A percentile compares a stretch with the other conserved stretches of the same genome.
Evolutionary conservation across 30 jellyfish, hydroid and myxozoan species (phyloP).

Genomic region (Mastigias papua): DNA sequence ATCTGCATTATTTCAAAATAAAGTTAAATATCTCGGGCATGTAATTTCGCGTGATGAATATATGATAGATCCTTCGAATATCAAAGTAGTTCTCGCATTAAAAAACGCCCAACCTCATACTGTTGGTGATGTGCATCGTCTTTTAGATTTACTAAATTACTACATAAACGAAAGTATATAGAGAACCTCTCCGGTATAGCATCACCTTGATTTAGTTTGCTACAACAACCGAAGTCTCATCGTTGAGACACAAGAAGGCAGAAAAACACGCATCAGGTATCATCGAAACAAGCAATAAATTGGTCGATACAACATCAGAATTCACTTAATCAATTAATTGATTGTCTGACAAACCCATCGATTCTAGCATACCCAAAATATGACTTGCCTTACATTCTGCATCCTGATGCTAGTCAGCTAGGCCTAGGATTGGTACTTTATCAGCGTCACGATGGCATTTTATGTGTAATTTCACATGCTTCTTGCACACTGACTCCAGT

Average conservation of each 20-base stretch:
- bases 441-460: constrained; percentile 3
- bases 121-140: constrained; percentile 44
- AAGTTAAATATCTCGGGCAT: constrained; percentile 23
- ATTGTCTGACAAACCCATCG: constrained; percentile 20
- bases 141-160: constrained; percentile 35
- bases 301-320: background rate
- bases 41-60: constrained; percentile 14
- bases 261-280: background rate
- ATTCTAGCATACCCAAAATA: constrained; percentile 28
- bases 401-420: constrained; percentile 42
- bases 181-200: constrained; percentile 56
- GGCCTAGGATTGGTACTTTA: constrained; percentile 61
- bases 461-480: constrained; percentile 39
- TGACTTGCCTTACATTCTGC: constrained; percentile 27
- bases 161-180: constrained; percentile 34
- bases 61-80: constrained; percentile 1
- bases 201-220: constrained; percentile 23
- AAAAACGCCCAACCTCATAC: constrained; percentile 36
- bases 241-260: background rate
- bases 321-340: background rate
- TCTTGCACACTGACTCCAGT: constrained; percentile 24
- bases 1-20: constrained; percentile 15
- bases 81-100: background rate
- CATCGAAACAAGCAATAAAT: background rate
- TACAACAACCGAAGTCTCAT: background rate